Base-by-base conservation (phyloP, 1,140 invertebrate species). In the Schlechtendalia chinensis region DNA sequence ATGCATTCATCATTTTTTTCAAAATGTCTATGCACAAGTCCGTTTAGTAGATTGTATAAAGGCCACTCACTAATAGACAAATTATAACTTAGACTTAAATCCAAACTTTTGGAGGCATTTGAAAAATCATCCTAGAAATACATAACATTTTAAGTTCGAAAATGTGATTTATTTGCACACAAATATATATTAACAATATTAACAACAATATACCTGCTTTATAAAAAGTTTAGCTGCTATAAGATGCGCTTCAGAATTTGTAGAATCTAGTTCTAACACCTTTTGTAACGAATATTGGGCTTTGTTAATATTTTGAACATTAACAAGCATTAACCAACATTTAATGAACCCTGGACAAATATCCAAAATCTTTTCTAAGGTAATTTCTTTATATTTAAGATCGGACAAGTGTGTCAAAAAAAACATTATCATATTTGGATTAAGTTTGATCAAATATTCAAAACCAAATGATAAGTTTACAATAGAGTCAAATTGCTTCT, bases 21-120 rank as follows among this genome's bases (percentile, higher is more conserved):
- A 81, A 91, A 88, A 83, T 93, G 89, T 84, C 93, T 96, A 65
- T 94, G 90, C 59, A 98, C 91, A 29, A 93, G 87, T 0, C 95
- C 95, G 83, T 90, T 90, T 0, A 97, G 90, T 61, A 97, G 88
- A 87, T 98, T 93, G 85, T 95, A 99, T 83, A 96, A 87, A 0
- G 96, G 94, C 86, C 94, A 92, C 81, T 98, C 95, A 83, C 95
- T 86, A 0, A 97, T 91, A 86, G 94, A 91, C 84, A 98, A 97
- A 86, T 97, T 95, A 84, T 93, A 93, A 84, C 94, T 96, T 1
- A 98, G 86, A 81, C 93, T 95, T 81, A 93, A 89, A 88, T 98
- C 96, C 39, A 98, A 86, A 80, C 90, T 92, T 85, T 97, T 93
- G 22, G 91, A 89, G 0, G 96, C 96, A 61, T 83, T 91, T 89